Conservation (phyloP, 2,797 vertebrate genomes). For the Aeoliscus strigatus region DNA sequence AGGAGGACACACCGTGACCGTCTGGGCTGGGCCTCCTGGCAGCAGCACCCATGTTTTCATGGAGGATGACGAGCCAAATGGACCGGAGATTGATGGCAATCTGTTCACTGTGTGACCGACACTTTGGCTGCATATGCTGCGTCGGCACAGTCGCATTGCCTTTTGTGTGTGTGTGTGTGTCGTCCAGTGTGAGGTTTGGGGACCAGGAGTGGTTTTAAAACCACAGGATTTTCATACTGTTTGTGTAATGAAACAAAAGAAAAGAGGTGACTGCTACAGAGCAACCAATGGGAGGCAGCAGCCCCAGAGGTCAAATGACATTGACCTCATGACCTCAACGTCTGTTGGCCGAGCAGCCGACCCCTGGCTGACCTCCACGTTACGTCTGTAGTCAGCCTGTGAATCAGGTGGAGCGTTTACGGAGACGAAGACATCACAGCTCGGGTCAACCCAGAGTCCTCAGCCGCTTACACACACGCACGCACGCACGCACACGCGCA, state of each 20-base stretch:
- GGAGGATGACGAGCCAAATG: constrained; percentile 22
- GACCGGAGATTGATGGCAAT: constrained; percentile 36
- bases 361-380: constrained; percentile 16
- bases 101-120: constrained; percentile 32
- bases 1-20: background rate
- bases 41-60: constrained; percentile 10
- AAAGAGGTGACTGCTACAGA: too few relatives aligned
- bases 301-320: background rate
- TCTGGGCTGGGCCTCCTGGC: constrained; percentile 19
- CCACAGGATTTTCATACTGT: too few relatives aligned
- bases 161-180: too few relatives aligned
- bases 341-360: background rate
- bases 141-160: too few relatives aligned
- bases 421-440: constrained; percentile 12
- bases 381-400: constrained; percentile 11
- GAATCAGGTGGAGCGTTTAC: constrained; percentile 12
- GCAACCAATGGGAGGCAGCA: too few relatives aligned
- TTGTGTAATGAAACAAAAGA: too few relatives aligned
- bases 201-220: too few relatives aligned
- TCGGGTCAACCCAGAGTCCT: constrained; percentile 1
- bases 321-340: background rate
- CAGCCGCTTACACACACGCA: too few relatives aligned
- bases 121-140: constrained; percentile 34
- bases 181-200: too few relatives aligned
- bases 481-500: too few relatives aligned